These are phyloP conservation scores for Drosophila koepferae DNA, from an alignment of 2,888 invertebrate species.

Conservation along the genomic window DNA sequence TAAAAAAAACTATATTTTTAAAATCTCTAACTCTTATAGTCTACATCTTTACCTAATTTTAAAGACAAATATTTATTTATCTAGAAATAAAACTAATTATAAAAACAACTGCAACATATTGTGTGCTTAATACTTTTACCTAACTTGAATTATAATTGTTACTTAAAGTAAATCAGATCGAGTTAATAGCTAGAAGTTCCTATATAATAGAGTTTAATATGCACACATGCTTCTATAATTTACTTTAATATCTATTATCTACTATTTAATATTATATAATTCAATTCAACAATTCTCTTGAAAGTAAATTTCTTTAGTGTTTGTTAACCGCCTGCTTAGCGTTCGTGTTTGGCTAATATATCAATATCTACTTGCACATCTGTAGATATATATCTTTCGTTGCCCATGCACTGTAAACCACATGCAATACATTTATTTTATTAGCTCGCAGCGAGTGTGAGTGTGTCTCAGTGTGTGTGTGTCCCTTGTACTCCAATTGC, in stretches of 20 bases:
- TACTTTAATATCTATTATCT: not conserved
- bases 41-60: no score
- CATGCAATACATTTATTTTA: conserved; percentile 49
- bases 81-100: no score
- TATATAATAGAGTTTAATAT: not conserved
- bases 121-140: no score
- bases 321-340: conserved; percentile 12
- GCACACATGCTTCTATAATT: not conserved
- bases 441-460: conserved; percentile 26
- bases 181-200: not conserved
- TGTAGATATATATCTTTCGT: conserved; percentile 12
- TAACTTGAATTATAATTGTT: no score
- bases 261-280: not conserved
- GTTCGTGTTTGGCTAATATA: conserved; percentile 3
- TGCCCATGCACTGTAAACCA: conserved; percentile 33
- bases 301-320: conserved; percentile 12
- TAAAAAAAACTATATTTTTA: no score
- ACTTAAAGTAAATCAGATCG: not conserved
- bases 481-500: conserved; percentile 30
- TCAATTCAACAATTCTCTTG: conserved; percentile 5
- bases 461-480: not conserved
- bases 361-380: conserved; percentile 6
- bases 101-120: no score
- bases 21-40: no score
- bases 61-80: no score